Evolutionary conservation across 2,797 vertebrate species (phyloP), one percentile per base, ranked within the genome.

Genomic region (Anisognathus igniventris): DNA sequence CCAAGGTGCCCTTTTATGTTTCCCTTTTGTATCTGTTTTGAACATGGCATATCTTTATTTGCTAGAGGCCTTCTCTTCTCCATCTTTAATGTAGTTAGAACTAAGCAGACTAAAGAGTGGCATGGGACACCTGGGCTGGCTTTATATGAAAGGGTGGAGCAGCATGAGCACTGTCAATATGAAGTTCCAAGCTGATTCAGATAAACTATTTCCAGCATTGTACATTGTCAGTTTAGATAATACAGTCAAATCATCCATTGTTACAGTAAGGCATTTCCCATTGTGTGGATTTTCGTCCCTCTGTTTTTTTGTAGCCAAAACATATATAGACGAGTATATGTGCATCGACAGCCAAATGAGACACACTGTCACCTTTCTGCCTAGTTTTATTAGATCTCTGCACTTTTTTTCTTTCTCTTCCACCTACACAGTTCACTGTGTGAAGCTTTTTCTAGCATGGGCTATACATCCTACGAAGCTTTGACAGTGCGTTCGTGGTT

Each of bases 401-500:
- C 78, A 42, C 67, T 23, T 64, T 82, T 80, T 87, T 90, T 92
- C 42, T 47, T 79, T 39, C 14, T 44, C 42, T 88, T 86, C 35
- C 48, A 33, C 81, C 66, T 53, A 2, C 53, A 14, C 97, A 99
- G 99, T 75, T 97, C 98, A 35, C 94, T 99, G 92, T 97, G 98
- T 97, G 98, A 98, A 74, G 95, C 93, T 75, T 96, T 99, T 31
- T 98, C 97, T 86, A 85, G 70, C 48, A 96, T 96, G 79, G 97
- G 96, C 33, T 97, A 97, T 30, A 92, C 97, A 48, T 98, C 98
- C 8, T 98, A 98, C 14, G 98, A 99, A 92, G 98, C 98, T 56
- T 93, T 98, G 93, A 98, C 98, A 23, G 95, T 99, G 40, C 98
- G 98, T 74, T 98, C 99, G 45, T 99, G 99, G 99, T 97, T 99